Conservation (phyloP, 1,140 invertebrate species). For the Sitobion miscanthi region DNA sequence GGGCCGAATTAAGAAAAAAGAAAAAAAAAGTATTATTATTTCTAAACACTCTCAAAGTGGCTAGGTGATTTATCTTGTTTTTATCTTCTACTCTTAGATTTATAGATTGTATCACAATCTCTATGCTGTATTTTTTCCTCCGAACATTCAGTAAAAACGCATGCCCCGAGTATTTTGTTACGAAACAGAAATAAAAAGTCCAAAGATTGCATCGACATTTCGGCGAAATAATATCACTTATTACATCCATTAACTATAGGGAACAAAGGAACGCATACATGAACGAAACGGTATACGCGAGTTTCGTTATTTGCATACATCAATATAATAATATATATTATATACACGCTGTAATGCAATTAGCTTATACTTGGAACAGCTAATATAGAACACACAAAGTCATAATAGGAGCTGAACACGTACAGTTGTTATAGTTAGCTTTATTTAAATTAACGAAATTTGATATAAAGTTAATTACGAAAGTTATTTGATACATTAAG, state of each 20-base stretch:
- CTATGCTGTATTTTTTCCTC: neutral
- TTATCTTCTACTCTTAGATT: conserved; percentile 10
- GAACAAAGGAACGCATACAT: neutral
- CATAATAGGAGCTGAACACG: neutral
- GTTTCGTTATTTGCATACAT: neutral
- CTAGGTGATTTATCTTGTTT: conserved; percentile 29
- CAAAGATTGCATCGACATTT: neutral
- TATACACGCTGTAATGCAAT: neutral
- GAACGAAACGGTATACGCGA: neutral
- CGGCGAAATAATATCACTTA: neutral
- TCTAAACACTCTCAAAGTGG: conserved; percentile 16
- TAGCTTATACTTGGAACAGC: neutral
- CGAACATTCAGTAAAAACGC: neutral
- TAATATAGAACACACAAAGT: neutral
- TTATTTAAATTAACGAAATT: conserved; percentile 16
- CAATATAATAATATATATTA: neutral
- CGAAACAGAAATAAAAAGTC: neutral
- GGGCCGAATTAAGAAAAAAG: neutral
- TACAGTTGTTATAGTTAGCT: neutral
- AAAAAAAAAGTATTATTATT: conserved; percentile 13
- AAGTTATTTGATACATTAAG: neutral
- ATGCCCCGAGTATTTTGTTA: neutral
- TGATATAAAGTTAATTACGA: conserved; percentile 2
- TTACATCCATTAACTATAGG: neutral
- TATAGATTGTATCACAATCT: neutral